Percentiles rank a stretch among this genome's conserved stretches.
phyloP scores from a whole-genome alignment of 2,797 vertebrate species.

The Spatula clypeata region DNA sequence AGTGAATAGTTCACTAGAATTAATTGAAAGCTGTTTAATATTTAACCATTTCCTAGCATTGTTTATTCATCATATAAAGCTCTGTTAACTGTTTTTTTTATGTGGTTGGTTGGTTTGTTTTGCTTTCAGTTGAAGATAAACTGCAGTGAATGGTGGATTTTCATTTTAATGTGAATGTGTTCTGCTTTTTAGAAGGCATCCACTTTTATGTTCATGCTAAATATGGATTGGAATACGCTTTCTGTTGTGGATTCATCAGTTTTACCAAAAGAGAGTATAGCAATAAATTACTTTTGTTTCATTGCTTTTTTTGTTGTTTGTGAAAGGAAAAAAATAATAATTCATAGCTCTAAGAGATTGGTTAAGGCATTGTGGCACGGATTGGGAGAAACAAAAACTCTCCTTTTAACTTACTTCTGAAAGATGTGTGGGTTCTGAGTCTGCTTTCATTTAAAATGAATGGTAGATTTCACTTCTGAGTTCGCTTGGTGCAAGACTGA shows the following conservation, averaged over 20 bases:
- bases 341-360: background rate
- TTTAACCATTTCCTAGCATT: background rate
- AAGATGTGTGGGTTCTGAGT: background rate
- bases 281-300: background rate
- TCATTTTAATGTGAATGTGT: background rate
- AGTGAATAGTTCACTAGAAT: background rate
- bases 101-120: background rate
- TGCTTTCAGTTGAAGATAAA: background rate
- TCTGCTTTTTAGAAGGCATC: background rate
- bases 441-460: background rate
- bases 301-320: background rate
- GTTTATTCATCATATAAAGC: background rate
- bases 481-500: background rate
- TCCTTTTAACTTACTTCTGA: background rate
- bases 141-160: background rate
- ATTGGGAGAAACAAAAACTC: background rate
- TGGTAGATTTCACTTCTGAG: background rate
- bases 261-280: constrained; percentile 17
- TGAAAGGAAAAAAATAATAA: background rate
- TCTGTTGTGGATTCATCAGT: background rate
- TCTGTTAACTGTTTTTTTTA: background rate
- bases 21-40: background rate
- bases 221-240: background rate
- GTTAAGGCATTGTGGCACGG: background rate
- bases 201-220: background rate